Conservation (phyloP, 2,113 vertebrate species). For the Ardeotis arabs region DNA sequence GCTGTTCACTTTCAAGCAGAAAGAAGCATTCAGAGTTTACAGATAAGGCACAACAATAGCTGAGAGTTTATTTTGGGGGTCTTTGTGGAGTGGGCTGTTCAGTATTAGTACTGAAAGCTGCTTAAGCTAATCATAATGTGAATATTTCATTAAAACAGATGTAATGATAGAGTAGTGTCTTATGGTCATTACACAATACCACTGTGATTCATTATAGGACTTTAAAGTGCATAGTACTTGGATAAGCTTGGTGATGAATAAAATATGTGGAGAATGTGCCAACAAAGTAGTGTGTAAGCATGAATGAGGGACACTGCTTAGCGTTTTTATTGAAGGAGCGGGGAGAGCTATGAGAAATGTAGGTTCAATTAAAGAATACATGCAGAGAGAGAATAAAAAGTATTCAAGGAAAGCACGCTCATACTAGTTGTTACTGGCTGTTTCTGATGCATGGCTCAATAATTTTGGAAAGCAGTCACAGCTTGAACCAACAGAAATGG, state of each 20-base stretch:
- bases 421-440: neutral
- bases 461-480: neutral
- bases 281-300: fast-evolving
- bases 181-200: neutral
- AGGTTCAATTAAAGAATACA: neutral
- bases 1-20: neutral
- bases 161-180: neutral
- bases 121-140: neutral
- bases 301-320: neutral
- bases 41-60: neutral
- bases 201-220: neutral
- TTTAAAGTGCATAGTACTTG: neutral
- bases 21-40: neutral
- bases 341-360: neutral
- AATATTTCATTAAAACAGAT: neutral
- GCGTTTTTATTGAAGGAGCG: neutral
- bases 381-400: neutral
- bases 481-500: neutral
- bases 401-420: neutral
- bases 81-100: neutral
- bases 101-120: neutral
- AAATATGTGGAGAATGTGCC: neutral
- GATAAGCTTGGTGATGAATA: neutral
- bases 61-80: neutral
- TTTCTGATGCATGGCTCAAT: neutral